A percentile compares a stretch with the other conserved stretches of the same genome.
These are phyloP conservation scores for Meles meles DNA, from an alignment of 2,113 vertebrate genomes.

Conservation along the genomic window DNA sequence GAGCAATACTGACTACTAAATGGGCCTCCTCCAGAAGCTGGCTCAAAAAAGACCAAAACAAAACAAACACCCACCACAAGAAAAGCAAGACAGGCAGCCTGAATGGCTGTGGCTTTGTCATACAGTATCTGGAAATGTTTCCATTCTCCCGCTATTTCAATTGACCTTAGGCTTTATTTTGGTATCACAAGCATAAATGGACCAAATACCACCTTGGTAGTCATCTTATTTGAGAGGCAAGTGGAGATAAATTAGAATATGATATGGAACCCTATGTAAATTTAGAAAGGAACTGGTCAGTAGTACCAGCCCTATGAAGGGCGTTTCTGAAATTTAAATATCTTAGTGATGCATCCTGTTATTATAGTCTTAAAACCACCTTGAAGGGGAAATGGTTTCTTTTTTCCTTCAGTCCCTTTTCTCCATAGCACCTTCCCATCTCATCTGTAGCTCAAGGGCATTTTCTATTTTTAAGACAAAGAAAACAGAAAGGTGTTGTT, in stretches of 20 bases:
- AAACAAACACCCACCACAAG: background rate
- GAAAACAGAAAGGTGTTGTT: background rate
- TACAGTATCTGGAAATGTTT: background rate
- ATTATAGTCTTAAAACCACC: constrained; percentile 35
- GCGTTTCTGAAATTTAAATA: constrained; percentile 6
- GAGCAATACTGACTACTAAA: background rate
- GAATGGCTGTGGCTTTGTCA: background rate
- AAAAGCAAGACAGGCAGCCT: background rate
- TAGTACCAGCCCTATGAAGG: background rate
- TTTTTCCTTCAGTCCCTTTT: background rate
- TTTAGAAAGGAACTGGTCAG: constrained; percentile 27
- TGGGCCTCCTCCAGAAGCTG: background rate
- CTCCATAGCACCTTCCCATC: background rate
- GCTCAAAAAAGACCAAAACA: background rate
- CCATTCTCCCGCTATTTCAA: background rate
- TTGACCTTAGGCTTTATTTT: background rate
- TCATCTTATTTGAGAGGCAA: background rate
- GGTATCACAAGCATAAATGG: background rate
- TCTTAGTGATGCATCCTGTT: background rate
- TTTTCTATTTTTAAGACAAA: constrained; percentile 9
- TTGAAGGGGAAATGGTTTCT: background rate
- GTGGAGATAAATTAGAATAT: background rate
- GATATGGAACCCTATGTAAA: background rate
- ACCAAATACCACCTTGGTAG: background rate
- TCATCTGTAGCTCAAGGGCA: background rate